Evolutionary conservation across 2,797 vertebrate genomes (phyloP).

Genomic region (Todus mexicanus): DNA sequence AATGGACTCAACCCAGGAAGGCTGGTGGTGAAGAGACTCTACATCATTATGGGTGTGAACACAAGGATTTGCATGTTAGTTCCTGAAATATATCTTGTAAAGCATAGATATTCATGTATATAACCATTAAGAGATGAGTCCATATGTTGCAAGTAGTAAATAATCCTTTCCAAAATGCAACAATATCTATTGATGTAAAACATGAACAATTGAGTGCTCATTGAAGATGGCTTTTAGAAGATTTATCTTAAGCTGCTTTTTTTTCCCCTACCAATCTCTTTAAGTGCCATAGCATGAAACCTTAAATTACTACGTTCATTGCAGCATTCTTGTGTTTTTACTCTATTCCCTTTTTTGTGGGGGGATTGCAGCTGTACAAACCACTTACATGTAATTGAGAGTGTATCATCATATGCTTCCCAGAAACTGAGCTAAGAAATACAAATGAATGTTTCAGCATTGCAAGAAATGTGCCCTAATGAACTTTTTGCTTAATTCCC

Average conservation of each 20-base stretch:
- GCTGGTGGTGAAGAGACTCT: background rate
- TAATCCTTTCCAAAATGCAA: slow-evolving; percentile 26
- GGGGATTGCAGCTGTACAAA: background rate
- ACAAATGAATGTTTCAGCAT: background rate
- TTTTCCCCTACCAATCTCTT: background rate
- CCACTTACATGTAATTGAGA: background rate
- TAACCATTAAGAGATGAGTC: background rate
- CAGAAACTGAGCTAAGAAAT: background rate
- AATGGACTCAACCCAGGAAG: background rate
- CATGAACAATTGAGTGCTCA: background rate
- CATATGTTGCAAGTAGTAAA: slow-evolving; percentile 23
- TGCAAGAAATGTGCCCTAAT: background rate
- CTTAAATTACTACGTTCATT: background rate
- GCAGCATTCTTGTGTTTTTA: background rate
- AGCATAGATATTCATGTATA: background rate
- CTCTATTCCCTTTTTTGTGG: background rate
- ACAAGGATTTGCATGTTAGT: background rate
- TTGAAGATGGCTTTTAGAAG: background rate
- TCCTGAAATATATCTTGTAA: background rate
- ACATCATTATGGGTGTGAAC: background rate
- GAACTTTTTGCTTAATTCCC: background rate
- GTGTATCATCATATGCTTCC: background rate
- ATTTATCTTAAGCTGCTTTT: background rate
- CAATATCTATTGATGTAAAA: background rate
- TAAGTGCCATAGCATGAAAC: background rate